Conservation (phyloP, 2,113 vertebrate species). For the Barnardius zonarius region DNA sequence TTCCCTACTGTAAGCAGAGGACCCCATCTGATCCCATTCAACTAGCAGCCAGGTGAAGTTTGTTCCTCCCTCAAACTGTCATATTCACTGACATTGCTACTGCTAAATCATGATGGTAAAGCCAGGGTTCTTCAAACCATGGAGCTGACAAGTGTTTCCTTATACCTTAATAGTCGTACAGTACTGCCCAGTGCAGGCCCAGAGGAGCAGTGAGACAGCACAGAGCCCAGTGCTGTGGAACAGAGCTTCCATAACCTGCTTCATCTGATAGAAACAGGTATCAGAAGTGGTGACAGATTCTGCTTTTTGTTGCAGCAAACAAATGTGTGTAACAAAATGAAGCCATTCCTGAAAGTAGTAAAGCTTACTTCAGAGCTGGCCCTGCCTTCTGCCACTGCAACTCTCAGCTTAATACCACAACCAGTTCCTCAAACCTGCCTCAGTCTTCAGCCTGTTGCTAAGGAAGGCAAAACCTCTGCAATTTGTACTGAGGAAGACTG, state of each 20-base stretch:
- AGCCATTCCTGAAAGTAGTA: background rate
- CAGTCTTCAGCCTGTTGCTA: conserved; percentile 9
- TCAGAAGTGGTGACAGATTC: background rate
- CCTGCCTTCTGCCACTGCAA: background rate
- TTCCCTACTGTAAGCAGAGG: background rate
- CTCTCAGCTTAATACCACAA: background rate
- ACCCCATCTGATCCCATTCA: background rate
- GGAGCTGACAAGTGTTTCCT: background rate
- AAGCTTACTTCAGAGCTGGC: background rate
- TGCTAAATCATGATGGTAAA: background rate
- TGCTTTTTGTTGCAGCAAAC: background rate
- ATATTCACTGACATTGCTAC: background rate
- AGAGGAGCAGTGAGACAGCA: background rate
- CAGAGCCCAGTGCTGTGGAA: background rate
- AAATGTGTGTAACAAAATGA: background rate
- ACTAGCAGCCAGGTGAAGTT: background rate
- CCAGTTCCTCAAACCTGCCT: background rate
- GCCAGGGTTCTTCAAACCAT: background rate
- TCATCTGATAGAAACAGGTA: background rate
- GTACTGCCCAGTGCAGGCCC: background rate
- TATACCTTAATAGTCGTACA: background rate
- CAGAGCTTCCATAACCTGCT: background rate
- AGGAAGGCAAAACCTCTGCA: conserved; percentile 7
- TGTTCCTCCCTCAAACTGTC: background rate
- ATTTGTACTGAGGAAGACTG: background rate